These are phyloP conservation scores for Smithornis capensis DNA, from an alignment of 2,113 vertebrate species.

Conservation along the genomic window DNA sequence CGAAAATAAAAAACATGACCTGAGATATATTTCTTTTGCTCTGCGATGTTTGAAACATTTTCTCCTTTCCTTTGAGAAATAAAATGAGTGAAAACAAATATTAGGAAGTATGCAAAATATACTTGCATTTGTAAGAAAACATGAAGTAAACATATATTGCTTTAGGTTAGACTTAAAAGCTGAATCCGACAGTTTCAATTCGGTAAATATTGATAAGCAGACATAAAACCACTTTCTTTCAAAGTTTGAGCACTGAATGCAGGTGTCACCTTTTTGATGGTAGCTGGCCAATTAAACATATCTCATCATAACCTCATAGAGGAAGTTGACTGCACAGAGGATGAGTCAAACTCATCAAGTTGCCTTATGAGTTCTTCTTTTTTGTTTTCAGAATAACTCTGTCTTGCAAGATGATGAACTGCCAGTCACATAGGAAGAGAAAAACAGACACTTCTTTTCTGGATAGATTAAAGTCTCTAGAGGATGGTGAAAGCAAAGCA, in stretches of 20 bases:
- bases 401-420: constrained; percentile 34
- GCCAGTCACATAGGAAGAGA: constrained; percentile 38
- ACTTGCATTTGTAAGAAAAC: neutral
- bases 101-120: neutral
- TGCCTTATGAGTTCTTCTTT: neutral
- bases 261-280: neutral
- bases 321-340: neutral
- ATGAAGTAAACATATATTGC: neutral
- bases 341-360: constrained; percentile 19
- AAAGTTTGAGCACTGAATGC: neutral
- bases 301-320: neutral
- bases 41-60: neutral
- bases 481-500: constrained; percentile 39
- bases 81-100: neutral
- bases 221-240: neutral
- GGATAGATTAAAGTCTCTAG: constrained; percentile 53
- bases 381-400: constrained; percentile 25
- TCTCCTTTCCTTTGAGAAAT: neutral
- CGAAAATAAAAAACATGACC: neutral
- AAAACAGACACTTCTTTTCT: constrained; percentile 53
- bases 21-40: neutral
- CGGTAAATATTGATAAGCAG: neutral
- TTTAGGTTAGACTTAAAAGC: neutral
- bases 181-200: neutral
- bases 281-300: neutral